Evolutionary conservation across 2,113 vertebrate genomes (phyloP), one percentile per base, ranked within the genome.

Genomic region (Riparia riparia): DNA sequence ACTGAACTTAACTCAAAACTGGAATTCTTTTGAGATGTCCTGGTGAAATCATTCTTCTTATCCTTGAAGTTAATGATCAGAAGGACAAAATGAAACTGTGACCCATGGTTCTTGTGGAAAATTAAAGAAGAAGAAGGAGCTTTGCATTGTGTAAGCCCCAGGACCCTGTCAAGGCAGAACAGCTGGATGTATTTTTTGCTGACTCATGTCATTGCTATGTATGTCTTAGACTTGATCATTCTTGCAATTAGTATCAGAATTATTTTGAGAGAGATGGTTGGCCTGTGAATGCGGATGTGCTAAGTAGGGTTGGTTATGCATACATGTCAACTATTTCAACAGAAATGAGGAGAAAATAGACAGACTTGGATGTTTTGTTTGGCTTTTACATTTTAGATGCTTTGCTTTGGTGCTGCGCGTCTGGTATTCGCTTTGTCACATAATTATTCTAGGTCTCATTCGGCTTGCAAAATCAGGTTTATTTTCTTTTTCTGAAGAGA

Each of bases 61-160:
- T 91, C 49, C 86, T 93, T 91, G 94, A 94, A 96, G 88, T 93
- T 97, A 95, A 95, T 94, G 94, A 93, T 94, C 89, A 96, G 79
- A 93, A 97, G 69, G 93, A 89, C 74, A 91, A 89, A 93, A 91
- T 89, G 87, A 58, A 96, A 94, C 87, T 42, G 51, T 88, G 97
- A 97, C 81, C 92, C 8, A 2, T 24, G 64, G 50, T 78, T 74
- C 63, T 47, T 58, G 25, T 85, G 19, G 31, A 51, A 93, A 93
- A 94, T 5, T 20, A 77, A 82, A 54, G 1, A 11, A 86, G 60
- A 94, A 11, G 39, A 15, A 1, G 14, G 29, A 47, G n/a, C 2
- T 83, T 44, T 68, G 68, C 41, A 56, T 58, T 79, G 73, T 91
- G 47, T 56, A 58, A 82, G 49, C 7, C 64, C 70, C 84, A 53